Evolutionary conservation across 2,888 invertebrate genomes (phyloP), one percentile per base, ranked within the genome.

Genomic region (Crioceris asparagi): DNA sequence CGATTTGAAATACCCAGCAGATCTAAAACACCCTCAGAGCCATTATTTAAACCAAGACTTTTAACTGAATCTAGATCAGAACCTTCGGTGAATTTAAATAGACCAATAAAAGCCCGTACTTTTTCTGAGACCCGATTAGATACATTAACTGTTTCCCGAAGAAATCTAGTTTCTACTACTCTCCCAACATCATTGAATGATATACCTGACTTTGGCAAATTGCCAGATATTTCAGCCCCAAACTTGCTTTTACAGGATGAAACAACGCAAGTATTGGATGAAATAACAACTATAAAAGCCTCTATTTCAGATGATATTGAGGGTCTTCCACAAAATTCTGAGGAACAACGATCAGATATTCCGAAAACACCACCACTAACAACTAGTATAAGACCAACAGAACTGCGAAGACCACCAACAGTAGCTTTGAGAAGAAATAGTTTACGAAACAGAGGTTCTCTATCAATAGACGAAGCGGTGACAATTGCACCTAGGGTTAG

Each of bases 1-100:
- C 49, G 48, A 44, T 61, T 57, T 41, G 60, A 59, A 47, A 49
- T 57, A 1, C 15, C 27, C 7, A 6, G 14, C 11, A 27, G 6
- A 8, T 11, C 27, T 27, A 5, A 10, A 15, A 6, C 8, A 27
- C 12, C 27, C 4, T 38, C 46, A 6, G 55, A 53, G n/a, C n/a
- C n/a, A n/a, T n/a, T n/a, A n/a, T n/a, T n/a, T n/a, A n/a, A n/a
- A n/a, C n/a, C n/a, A n/a, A n/a, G n/a, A n/a, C n/a, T n/a, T n/a
- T n/a, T n/a, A n/a, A n/a, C n/a, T n/a, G n/a, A n/a, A n/a, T n/a
- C n/a, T n/a, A n/a, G n/a, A n/a, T n/a, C n/a, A n/a, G n/a, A n/a
- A n/a, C n/a, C n/a, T n/a, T n/a, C n/a, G n/a, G n/a, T n/a, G n/a
- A n/a, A n/a, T n/a, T n/a, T n/a, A n/a, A n/a, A n/a, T n/a, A n/a